phyloP scores from a whole-genome alignment of 2,797 vertebrate genomes.

The Clarias fuscus region DNA sequence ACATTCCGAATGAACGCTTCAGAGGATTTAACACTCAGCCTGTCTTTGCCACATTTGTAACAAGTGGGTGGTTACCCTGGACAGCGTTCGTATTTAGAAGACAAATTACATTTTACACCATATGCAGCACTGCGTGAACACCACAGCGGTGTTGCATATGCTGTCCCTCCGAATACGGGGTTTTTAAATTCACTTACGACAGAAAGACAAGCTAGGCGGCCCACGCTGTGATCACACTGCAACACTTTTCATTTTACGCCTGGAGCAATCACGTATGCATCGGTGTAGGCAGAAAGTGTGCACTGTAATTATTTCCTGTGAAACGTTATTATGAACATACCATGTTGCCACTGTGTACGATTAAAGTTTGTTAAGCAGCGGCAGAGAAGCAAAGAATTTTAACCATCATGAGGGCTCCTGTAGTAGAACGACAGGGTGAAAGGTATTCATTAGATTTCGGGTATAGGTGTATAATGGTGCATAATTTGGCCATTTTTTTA shows the following conservation, averaged over 20 bases:
- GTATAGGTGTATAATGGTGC: neutral
- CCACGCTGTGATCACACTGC: neutral
- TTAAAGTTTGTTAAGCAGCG: neutral
- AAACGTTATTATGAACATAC: neutral
- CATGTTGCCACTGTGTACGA: neutral
- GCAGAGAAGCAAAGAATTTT: neutral
- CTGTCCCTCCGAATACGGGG: neutral
- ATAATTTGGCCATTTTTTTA: neutral
- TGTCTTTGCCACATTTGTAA: neutral
- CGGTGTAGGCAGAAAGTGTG: neutral
- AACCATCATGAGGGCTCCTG: neutral
- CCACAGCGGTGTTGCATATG: neutral
- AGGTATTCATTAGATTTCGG: neutral
- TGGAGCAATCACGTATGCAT: neutral
- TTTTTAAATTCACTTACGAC: neutral
- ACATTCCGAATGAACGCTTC: too few relatives aligned
- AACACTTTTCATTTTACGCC: neutral
- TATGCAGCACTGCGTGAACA: neutral
- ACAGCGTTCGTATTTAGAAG: neutral
- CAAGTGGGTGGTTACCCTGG: neutral
- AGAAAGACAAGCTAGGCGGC: neutral
- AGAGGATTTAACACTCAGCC: neutral
- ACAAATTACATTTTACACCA: neutral
- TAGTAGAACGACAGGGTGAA: neutral
- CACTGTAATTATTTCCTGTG: neutral